phyloP scores from a whole-genome alignment of 2,113 vertebrate species.

The Centropus bengalensis region DNA sequence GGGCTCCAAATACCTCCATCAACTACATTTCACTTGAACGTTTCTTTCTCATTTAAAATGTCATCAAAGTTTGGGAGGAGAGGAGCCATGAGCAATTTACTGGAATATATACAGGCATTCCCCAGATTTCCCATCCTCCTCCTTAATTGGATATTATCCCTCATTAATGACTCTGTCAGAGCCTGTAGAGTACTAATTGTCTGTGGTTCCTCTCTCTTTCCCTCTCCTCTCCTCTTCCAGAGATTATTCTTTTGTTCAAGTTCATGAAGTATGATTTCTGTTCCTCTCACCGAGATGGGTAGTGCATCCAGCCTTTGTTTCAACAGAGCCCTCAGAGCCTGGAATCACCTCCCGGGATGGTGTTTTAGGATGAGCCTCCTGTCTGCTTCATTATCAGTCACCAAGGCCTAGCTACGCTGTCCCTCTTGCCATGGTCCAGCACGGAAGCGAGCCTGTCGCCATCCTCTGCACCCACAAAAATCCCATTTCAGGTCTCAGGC shows the following conservation, averaged over 20 bases:
- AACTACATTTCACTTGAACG: neutral
- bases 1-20: slow-evolving; percentile 31
- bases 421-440: neutral
- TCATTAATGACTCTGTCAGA: slow-evolving; percentile 65
- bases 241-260: slow-evolving; percentile 64
- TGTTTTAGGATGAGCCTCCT: slow-evolving; percentile 2
- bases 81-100: slow-evolving; percentile 6
- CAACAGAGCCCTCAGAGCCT: neutral
- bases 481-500: neutral
- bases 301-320: slow-evolving; percentile 20
- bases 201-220: slow-evolving; percentile 1
- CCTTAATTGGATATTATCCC: slow-evolving; percentile 55
- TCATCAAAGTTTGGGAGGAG: neutral
- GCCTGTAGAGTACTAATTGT: slow-evolving; percentile 61
- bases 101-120: slow-evolving; percentile 40
- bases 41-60: slow-evolving; percentile 12
- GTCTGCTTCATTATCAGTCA: neutral
- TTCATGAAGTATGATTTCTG: slow-evolving; percentile 66
- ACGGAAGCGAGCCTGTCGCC: neutral
- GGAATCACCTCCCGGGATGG: neutral
- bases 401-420: neutral
- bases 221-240: slow-evolving; percentile 18
- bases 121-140: slow-evolving; percentile 50
- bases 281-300: slow-evolving; percentile 20
- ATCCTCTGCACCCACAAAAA: fast-evolving